Evolutionary conservation across 2,797 vertebrate genomes (phyloP), one percentile per base, ranked within the genome.

Genomic region (Nannoperca australis): DNA sequence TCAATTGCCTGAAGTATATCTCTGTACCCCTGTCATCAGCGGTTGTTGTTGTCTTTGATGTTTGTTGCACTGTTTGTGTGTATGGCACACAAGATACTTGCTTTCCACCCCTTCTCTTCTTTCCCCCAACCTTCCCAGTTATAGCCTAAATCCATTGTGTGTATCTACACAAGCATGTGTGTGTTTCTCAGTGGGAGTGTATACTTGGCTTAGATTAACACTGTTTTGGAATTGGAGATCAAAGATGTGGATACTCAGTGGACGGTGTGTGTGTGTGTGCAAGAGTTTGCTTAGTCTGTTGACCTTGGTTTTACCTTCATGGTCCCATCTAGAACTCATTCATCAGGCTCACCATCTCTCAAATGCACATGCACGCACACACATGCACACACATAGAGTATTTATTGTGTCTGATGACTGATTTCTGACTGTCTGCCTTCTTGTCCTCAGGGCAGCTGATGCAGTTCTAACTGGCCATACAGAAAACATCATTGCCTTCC

Each of bases 401-500:
- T 36, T 65, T 81, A 63, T 85, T 81, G 78, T 85, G 73, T 85
- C 87, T 88, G 61, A 87, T 89, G 87, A 90, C 83, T 86, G 89
- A 89, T 88, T 66, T 81, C 79, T 85, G 73, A 88, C 86, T 84
- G 62, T 90, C 75, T 91, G 60, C 78, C 80, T 81, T 72, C 92
- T 81, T 91, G 86, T 91, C 90, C 91, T 83, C 94, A 99, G 98
- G 96, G 98, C 98, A 92, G 98, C 98, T 84, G 97, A 99, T 95
- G 96, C 97, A 72, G 98, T 99, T 84, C 92, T 99, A 89, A 99
- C 97, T 85, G 98, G 98, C 88, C 97, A 98, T 83, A 97, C 96
- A 81, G 98, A 99, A 94, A 99, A 97, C 76, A 99, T 99, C 0
- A 97, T 99, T 89, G 95, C 96, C 93, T 99, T 99, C 95, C 98